Evolutionary conservation across 2,888 invertebrate genomes (phyloP), one percentile per base, ranked within the genome.

Genomic region (Orthosia incerta): DNA sequence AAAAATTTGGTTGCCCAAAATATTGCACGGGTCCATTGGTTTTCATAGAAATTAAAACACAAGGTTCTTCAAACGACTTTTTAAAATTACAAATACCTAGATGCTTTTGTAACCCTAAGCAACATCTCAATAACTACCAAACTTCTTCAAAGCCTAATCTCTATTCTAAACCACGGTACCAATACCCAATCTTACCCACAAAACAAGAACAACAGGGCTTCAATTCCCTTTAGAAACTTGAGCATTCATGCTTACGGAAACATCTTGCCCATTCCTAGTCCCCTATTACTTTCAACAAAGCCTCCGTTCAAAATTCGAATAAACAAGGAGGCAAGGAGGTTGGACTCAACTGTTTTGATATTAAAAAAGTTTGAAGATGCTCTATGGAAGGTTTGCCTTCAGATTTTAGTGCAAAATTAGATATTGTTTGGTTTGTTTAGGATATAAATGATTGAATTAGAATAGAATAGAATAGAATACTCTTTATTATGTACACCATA

Each of bases 341-440:
- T 61, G 56, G 66, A 86, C 79, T 84, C 80, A 87, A 87, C 86
- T 89, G 86, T 86, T 88, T 84, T 78, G 88, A 89, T 90, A 91
- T 91, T 91, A 89, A 90, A 91, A 91, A 91, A 91, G 90, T 91
- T 91, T 87, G 63, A 74, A 85, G 80, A 80, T 71, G 48, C 9
- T 39, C 69, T 83, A 68, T 63, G 46, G 61, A 81, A 74, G 64
- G 70, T 65, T 79, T 72, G 79, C 79, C 61, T 79, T n/a, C 56
- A 53, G 61, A 39, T 65, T 83, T 83, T 64, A 60, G 39, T 50
- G 16, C 4, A 51, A 13, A 53, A 57, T 50, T 59, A 61, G 57
- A 62, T 50, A 67, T 71, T 50, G 64, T n/a, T 71, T 71, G 56
- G 66, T 73, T 83, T 71, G 55, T 39, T 57, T 64, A n/a, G 4